Evolutionary conservation across 2,888 invertebrate species (phyloP), one percentile per base, ranked within the genome.

Genomic region (Athalia cordata): DNA sequence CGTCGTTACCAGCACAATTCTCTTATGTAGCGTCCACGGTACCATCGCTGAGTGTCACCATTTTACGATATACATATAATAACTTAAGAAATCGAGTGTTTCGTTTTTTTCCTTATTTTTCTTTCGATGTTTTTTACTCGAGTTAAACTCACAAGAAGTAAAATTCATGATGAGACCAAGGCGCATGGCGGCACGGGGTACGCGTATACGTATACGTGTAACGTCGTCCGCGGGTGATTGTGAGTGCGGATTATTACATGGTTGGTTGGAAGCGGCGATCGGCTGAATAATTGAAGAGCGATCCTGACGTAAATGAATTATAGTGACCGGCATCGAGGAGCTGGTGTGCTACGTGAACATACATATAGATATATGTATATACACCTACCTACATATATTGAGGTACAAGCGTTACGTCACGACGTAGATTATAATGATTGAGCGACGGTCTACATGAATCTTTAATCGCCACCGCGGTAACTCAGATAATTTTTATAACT

Each of bases 391-490:
- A n/a, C 11, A 57, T 13, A 11, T 29, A 29, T 29, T 29, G 29
- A 29, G 29, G 47, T 55, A n/a, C 15, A 50, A 49, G 50, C 64
- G 15, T 75, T 62, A 52, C 62, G 52, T 59, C 59, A 75, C 52
- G 75, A 74, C 29, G 61, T 75, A 15, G 57, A 45, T 59, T 67
- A 67, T 75, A 75, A 75, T 75, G 75, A 75, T 75, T 75, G 75
- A 75, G 50, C 75, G 75, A 75, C 75, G 75, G 62, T 62, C 64
- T 43, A 9, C 59, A 75, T 75, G 75, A 75, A 75, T 75, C n/a
- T 75, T 75, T 75, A 50, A 75, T 75, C 15, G 59, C n/a, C 55
- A n/a, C 11, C n/a, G 11, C 57, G 43, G 45, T n/a, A 9, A n/a
- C 15, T 8, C 29, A 45, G 52, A 49, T 47, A 72, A 59, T 72